These are phyloP conservation scores for Drosophila sechellia DNA, from an alignment of 1,140 invertebrate species.

Conservation along the genomic window DNA sequence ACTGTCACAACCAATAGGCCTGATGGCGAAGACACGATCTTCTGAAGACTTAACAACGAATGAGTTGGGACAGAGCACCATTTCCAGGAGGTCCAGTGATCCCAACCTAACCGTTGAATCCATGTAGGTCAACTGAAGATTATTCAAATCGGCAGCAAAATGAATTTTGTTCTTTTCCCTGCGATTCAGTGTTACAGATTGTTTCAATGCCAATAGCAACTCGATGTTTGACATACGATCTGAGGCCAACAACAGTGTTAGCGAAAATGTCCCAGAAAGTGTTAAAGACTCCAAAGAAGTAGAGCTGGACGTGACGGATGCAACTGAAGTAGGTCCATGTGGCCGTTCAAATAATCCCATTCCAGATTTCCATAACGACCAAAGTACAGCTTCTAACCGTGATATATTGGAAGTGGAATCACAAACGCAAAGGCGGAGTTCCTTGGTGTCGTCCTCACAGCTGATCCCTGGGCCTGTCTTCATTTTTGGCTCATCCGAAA, in stretches of 20 bases:
- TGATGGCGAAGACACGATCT: conserved; percentile 91
- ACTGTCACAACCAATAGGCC: conserved; percentile 61
- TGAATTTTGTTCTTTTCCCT: not conserved
- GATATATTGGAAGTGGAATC: conserved; percentile 47
- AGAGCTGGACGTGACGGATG: conserved; percentile 24
- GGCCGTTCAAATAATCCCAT: conserved; percentile 17
- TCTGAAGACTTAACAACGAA: conserved; percentile 91
- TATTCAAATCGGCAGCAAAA: not conserved
- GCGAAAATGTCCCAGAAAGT: conserved; percentile 16
- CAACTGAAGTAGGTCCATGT: conserved; percentile 11
- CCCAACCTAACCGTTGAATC: conserved; percentile 90
- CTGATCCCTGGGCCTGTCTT: conserved; percentile 1
- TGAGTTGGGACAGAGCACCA: conserved; percentile 86
- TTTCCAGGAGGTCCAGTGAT: conserved; percentile 91
- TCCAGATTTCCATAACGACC: conserved; percentile 53
- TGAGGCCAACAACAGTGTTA: conserved; percentile 43
- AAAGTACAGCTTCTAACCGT: conserved; percentile 52
- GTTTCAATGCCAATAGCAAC: conserved; percentile 65
- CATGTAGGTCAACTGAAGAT: conserved; percentile 83
- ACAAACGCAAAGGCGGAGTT: conserved; percentile 30
- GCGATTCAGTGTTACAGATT: conserved; percentile 51
- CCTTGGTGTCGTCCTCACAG: conserved; percentile 5
- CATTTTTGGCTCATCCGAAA: conserved; percentile 1
- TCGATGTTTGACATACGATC: conserved; percentile 72
- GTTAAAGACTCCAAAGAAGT: conserved; percentile 33